A percentile compares a stretch with the other conserved stretches of the same genome.
phyloP scores from a whole-genome alignment of 2,888 invertebrate species.

The Erpobdella octoculata region DNA sequence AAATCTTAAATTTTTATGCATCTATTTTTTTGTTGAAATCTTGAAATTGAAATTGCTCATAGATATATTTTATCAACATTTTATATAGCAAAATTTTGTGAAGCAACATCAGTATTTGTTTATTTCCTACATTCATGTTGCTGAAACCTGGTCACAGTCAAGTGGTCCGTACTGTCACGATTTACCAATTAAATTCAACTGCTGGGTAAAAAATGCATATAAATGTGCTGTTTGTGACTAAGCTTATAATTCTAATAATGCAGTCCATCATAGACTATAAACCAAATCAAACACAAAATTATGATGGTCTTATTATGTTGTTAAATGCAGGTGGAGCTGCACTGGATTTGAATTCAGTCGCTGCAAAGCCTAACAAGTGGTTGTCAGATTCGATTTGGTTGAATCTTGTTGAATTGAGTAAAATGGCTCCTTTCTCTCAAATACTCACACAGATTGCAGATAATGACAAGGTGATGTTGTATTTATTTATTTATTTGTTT shows the following conservation, averaged over 20 bases:
- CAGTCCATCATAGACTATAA: not conserved
- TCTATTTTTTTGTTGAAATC: no score
- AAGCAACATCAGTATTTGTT: no score
- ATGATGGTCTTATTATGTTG: not conserved
- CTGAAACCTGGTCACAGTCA: no score
- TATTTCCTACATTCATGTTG: no score
- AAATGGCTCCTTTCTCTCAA: conserved; percentile 51
- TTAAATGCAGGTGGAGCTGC: conserved; percentile 50
- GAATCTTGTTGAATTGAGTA: conserved; percentile 52
- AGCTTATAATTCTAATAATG: not conserved
- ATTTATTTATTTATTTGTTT: no score
- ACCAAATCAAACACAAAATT: not conserved
- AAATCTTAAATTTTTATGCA: no score
- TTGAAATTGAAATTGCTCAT: no score
- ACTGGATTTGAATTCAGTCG: conserved; percentile 52
- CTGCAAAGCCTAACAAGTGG: conserved; percentile 54
- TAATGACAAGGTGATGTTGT: conserved; percentile 52
- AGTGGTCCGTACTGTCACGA: no score
- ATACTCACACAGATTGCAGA: conserved; percentile 48
- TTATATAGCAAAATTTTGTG: no score
- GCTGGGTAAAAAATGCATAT: not conserved
- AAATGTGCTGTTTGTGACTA: no score
- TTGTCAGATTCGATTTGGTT: conserved; percentile 54
- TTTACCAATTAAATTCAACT: no score
- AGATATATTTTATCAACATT: no score